phyloP scores from a whole-genome alignment of 2,888 invertebrate genomes.

The Halictus quadricinctus region DNA sequence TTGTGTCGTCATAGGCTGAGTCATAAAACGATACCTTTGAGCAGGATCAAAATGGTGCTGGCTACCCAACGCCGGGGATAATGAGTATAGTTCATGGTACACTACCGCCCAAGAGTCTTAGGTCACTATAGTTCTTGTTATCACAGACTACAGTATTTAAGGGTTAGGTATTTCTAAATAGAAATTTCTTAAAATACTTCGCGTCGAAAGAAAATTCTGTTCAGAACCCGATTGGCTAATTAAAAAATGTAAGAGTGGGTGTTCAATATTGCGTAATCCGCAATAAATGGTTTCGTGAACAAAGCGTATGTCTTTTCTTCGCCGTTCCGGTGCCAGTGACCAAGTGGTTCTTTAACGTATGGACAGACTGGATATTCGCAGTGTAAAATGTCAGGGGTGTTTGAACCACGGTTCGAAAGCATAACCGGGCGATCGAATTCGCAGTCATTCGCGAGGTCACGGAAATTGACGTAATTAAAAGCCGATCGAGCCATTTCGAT shows the following conservation, averaged over 20 bases:
- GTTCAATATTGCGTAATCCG: too few species aligned
- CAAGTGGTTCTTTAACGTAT: background rate
- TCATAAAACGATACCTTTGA: background rate
- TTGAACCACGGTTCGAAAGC: background rate
- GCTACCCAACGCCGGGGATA: too few species aligned
- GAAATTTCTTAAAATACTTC: too few species aligned
- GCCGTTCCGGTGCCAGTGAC: background rate
- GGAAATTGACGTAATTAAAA: slow-evolving; percentile 18
- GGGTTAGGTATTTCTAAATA: too few species aligned
- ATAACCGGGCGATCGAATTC: slow-evolving; percentile 11
- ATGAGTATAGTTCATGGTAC: background rate
- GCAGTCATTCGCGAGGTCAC: slow-evolving; percentile 5
- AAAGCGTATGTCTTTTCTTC: background rate
- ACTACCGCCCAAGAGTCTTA: background rate
- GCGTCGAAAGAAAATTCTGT: too few species aligned
- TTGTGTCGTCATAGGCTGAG: background rate
- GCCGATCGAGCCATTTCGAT: slow-evolving; percentile 8
- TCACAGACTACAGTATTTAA: too few species aligned
- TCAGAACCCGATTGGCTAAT: too few species aligned
- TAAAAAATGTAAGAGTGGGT: too few species aligned
- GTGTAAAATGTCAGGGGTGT: slow-evolving; percentile 30
- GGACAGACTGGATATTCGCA: background rate
- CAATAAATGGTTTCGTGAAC: background rate
- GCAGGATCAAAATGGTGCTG: background rate
- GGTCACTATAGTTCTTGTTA: too few species aligned